Conservation (phyloP, 64 coral and sea anemone species). For the Montipora sp. region DNA sequence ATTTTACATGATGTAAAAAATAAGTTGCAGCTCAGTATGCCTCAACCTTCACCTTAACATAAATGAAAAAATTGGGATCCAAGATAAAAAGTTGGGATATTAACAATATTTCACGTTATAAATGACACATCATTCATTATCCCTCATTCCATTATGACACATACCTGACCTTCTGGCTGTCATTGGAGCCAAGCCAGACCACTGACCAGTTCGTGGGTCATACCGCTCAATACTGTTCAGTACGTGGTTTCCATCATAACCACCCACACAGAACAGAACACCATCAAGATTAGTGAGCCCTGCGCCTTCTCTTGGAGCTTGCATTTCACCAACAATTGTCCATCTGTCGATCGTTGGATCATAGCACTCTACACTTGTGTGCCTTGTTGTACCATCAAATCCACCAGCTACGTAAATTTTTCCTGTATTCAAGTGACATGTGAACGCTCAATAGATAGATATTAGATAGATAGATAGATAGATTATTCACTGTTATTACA, state of each 20-base stretch:
- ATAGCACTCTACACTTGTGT: constrained; percentile 89
- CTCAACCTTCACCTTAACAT: too few relatives aligned
- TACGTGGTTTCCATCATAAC: constrained; percentile 91
- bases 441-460: too few relatives aligned
- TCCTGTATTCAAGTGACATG: constrained; percentile 33
- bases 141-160: too few relatives aligned
- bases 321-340: constrained; percentile 84
- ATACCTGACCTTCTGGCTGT: constrained; percentile 88
- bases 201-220: constrained; percentile 92
- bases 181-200: constrained; percentile 89
- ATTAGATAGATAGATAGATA: too few relatives aligned
- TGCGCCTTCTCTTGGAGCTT: constrained; percentile 82
- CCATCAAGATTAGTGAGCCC: constrained; percentile 91
- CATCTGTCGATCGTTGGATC: constrained; percentile 98
- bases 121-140: too few relatives aligned
- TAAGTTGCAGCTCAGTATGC: too few relatives aligned
- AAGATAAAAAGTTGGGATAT: too few relatives aligned
- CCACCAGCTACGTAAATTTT: constrained; percentile 98
- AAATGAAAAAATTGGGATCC: too few relatives aligned
- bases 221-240: constrained; percentile 90
- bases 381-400: constrained; percentile 91
- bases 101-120: too few relatives aligned
- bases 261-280: constrained; percentile 86
- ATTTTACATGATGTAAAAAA: too few relatives aligned
- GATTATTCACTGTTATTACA: too few relatives aligned